Evolutionary conservation across 1,140 invertebrate genomes (phyloP), one percentile per base, ranked within the genome.

Genomic region (Drosophila baimaii): DNA sequence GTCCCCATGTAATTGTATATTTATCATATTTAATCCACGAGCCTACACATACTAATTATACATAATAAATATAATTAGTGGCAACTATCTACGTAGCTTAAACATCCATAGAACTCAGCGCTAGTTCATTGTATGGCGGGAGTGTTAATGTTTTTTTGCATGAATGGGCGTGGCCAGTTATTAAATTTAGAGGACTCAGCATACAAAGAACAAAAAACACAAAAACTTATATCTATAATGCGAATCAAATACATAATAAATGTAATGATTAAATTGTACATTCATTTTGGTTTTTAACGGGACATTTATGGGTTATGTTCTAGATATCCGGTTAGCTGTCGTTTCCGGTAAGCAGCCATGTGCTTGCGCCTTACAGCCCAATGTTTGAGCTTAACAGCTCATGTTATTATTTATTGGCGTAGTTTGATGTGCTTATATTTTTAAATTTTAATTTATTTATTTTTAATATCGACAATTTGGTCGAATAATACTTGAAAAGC

Each of bases 191-290:
- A 39, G 41, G 56, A 54, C 27, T 46, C 46, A 31, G 41, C 35
- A 57, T 66, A 76, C 33, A 68, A 58, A 29, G 46, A 66, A 75
- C 25, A 66, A 43, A 76, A 27, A 33, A 29, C 15, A 35, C 19
- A 19, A 19, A 9, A 52, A 31, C n/a, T 33, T 33, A 44, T 54
- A 37, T 15, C 10, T 49, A 46, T 54, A 68, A 57, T 52, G 46
- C 64, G 21, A 33, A 72, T 47, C 59, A 65, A 51, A 66, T 57
- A 61, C 55, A 56, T 66, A 80, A 79, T 79, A 79, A 79, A 69
- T 79, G 62, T 80, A 79, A 58, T 63, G 58, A 79, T 68, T 58
- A 29, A 49, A 74, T 49, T 41, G 47, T 33, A 58, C 37, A 23
- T 13, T 5, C 3, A 10, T 13, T 25, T 12, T 19, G 1, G 12